phyloP scores from a whole-genome alignment of 1,140 invertebrate species.

The Cheumatopsyche charites region DNA sequence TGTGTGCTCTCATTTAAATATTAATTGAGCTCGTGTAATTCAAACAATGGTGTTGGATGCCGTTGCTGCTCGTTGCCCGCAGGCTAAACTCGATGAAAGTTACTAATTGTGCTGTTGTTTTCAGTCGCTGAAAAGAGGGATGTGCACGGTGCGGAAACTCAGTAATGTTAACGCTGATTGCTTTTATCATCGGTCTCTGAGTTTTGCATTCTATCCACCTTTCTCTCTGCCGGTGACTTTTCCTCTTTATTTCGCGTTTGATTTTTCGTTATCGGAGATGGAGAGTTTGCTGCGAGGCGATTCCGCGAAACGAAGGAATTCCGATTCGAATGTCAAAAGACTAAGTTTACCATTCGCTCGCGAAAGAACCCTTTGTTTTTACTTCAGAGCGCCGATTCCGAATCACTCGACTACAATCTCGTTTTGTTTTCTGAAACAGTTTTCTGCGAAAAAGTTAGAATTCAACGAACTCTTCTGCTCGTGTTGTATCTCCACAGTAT shows the following conservation, averaged over 20 bases:
- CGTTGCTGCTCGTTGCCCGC: background rate
- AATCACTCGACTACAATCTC: background rate
- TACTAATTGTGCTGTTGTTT: slow-evolving; percentile 36
- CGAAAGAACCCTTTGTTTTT: slow-evolving; percentile 24
- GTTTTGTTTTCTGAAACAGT: background rate
- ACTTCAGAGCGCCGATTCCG: background rate
- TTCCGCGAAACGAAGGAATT: slow-evolving; percentile 9
- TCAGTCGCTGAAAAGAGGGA: slow-evolving; percentile 4
- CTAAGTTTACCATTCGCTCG: slow-evolving; percentile 11
- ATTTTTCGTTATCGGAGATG: no score
- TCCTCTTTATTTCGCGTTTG: no score
- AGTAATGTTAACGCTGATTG: slow-evolving; percentile 6
- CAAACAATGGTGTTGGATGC: background rate
- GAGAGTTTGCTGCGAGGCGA: background rate
- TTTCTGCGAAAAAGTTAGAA: slow-evolving; percentile 3
- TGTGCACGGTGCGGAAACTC: slow-evolving; percentile 12
- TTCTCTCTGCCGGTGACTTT: no score
- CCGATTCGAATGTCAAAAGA: slow-evolving; percentile 1
- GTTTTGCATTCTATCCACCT: no score
- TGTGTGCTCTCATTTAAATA: slow-evolving; percentile 35
- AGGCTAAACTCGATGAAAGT: slow-evolving; percentile 36
- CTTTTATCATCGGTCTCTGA: slow-evolving; percentile 15
- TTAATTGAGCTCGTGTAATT: slow-evolving; percentile 37
- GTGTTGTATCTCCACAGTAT: no score
- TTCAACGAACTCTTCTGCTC: background rate